A percentile compares a stretch with the other conserved stretches of the same genome.
Evolutionary conservation across 2,113 vertebrate species (phyloP).

Genomic region (Microcebus murinus): DNA sequence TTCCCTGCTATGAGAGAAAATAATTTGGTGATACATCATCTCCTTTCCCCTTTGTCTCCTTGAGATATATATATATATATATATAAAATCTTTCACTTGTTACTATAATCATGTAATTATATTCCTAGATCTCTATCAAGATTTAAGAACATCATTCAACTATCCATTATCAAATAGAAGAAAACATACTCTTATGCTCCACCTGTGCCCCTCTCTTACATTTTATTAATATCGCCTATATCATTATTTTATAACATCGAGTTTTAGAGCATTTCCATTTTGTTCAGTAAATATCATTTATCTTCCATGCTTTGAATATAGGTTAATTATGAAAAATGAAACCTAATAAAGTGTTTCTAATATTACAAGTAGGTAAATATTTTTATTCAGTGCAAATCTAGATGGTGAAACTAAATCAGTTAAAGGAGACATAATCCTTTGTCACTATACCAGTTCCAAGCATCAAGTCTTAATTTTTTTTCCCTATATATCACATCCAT

Average conservation of each 20-base stretch:
- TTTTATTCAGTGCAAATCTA: neutral
- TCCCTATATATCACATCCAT: neutral
- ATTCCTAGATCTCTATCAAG: neutral
- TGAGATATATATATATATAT: neutral
- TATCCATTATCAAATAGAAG: neutral
- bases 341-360: neutral
- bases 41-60: neutral
- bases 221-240: neutral
- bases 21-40: neutral
- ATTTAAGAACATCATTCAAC: neutral
- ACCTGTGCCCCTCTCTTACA: neutral
- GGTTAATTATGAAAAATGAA: constrained; percentile 5
- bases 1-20: neutral
- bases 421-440: neutral
- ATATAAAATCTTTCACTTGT: neutral
- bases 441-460: neutral
- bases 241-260: neutral
- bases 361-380: neutral
- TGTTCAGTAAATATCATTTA: constrained; percentile 1
- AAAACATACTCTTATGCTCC: neutral
- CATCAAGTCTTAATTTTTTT: neutral
- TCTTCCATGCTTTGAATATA: neutral
- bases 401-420: neutral
- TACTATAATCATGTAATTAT: neutral
- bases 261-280: neutral